Evolutionary conservation across 2,888 invertebrate genomes (phyloP).

Genomic region (Alentia gelatinosa): DNA sequence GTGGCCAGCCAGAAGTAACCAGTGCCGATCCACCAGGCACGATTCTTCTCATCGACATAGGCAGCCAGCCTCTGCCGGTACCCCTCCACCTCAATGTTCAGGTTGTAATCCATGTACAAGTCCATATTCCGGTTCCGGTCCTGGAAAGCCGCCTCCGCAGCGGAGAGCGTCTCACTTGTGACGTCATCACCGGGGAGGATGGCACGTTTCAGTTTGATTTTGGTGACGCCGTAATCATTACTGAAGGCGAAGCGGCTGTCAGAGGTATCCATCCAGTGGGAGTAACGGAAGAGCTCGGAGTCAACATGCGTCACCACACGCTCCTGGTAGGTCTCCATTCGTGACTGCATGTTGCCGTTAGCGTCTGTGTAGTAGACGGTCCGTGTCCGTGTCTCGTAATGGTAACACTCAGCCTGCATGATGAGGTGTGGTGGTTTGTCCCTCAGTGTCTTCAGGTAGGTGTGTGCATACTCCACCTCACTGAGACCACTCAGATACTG

Average conservation of each 20-base stretch:
- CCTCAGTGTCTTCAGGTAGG: background rate
- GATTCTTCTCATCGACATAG: background rate
- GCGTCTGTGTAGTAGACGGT: background rate
- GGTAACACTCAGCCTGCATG: constrained; percentile 4
- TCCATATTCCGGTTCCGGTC: background rate
- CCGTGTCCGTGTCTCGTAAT: constrained; percentile 2
- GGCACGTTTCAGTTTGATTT: background rate
- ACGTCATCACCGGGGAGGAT: background rate
- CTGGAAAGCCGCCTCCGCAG: background rate
- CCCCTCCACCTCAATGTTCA: background rate
- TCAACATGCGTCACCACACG: background rate
- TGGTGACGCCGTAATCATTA: background rate
- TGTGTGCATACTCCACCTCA: background rate
- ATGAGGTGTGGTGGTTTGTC: background rate
- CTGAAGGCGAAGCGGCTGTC: background rate
- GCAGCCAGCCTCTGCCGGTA: background rate
- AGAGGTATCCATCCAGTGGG: background rate
- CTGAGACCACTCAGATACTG: background rate
- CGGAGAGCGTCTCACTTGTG: background rate
- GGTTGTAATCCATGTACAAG: background rate
- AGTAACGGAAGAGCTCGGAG: background rate
- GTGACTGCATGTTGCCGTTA: constrained; percentile 38
- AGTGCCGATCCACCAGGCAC: background rate
- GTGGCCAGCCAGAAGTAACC: constrained; percentile 19
- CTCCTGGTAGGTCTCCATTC: constrained; percentile 21